These are phyloP conservation scores for Periophthalmodon schlosseri DNA, from an alignment of 2,113 vertebrate genomes.

Conservation along the genomic window DNA sequence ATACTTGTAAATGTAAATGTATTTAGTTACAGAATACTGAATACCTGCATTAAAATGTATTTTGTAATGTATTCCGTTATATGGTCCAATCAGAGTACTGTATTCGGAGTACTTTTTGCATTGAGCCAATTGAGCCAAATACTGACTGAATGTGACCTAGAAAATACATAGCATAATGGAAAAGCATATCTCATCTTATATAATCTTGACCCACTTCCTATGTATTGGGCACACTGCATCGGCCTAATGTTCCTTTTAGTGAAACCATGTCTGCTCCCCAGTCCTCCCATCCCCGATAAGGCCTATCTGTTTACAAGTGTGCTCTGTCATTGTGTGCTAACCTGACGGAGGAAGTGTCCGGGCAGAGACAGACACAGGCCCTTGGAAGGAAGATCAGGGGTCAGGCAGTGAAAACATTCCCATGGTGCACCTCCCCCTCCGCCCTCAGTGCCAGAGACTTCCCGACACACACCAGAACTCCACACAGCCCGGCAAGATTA, in stretches of 20 bases:
- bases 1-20: too few relatives aligned
- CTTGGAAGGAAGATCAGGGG: conserved; percentile 81
- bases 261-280: conserved; percentile 46
- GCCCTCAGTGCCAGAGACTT: conserved; percentile 59
- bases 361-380: conserved; percentile 59
- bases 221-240: neutral
- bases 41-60: too few relatives aligned
- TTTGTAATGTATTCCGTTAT: too few relatives aligned
- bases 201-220: neutral
- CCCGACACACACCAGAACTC: conserved; percentile 49
- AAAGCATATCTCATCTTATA: neutral
- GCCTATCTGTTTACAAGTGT: conserved; percentile 62
- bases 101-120: too few relatives aligned
- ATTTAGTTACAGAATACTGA: too few relatives aligned
- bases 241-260: conserved; percentile 14
- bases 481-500: conserved; percentile 19
- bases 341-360: conserved; percentile 60
- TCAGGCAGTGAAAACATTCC: conserved; percentile 81
- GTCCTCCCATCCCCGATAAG: conserved; percentile 62
- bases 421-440: conserved; percentile 70
- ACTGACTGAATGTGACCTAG: too few relatives aligned
- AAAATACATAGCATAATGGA: neutral
- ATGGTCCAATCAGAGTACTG: too few relatives aligned
- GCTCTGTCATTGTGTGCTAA: conserved; percentile 36
- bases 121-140: too few relatives aligned